Percentiles rank a stretch among this genome's conserved stretches.
Evolutionary conservation across 2,888 invertebrate species (phyloP).

Genomic region (Andrena dorsata): DNA sequence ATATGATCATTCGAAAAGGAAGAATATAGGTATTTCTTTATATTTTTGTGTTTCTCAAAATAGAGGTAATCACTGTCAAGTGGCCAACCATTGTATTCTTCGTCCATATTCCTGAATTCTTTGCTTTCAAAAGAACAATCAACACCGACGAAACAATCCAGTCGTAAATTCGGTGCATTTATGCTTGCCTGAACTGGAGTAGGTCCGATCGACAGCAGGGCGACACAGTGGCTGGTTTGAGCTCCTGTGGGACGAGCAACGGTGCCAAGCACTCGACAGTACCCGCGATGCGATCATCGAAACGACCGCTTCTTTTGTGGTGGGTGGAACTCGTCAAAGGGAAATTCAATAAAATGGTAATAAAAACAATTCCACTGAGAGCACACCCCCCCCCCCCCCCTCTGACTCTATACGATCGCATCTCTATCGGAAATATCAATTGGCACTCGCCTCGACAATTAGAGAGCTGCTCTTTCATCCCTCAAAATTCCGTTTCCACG

Average conservation of each 20-base stretch:
- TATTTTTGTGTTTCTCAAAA: no score
- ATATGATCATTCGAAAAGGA: no score
- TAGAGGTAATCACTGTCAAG: no score
- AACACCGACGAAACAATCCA: neutral
- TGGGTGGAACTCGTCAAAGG: slow-evolving; percentile 39
- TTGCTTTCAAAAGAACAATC: neutral
- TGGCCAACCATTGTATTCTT: no score
- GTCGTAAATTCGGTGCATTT: slow-evolving; percentile 3
- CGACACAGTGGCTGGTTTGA: slow-evolving; percentile 47
- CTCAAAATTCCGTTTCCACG: neutral
- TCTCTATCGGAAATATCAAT: slow-evolving; percentile 6
- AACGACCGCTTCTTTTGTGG: slow-evolving; percentile 41
- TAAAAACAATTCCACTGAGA: slow-evolving; percentile 50
- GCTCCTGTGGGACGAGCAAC: slow-evolving; percentile 16
- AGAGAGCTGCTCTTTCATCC: neutral
- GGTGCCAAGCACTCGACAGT: slow-evolving; percentile 9
- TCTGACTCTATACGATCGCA: neutral
- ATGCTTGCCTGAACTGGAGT: neutral
- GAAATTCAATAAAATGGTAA: slow-evolving; percentile 60
- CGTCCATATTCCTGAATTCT: neutral
- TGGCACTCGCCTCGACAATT: neutral
- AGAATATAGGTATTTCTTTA: no score
- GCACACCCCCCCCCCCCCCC: neutral
- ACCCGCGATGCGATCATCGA: slow-evolving; percentile 44
- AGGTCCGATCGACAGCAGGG: slow-evolving; percentile 13